A percentile compares a stretch with the other conserved stretches of the same genome.
Evolutionary conservation across 2,888 invertebrate species (phyloP).

Genomic region (Melanotus villosus): DNA sequence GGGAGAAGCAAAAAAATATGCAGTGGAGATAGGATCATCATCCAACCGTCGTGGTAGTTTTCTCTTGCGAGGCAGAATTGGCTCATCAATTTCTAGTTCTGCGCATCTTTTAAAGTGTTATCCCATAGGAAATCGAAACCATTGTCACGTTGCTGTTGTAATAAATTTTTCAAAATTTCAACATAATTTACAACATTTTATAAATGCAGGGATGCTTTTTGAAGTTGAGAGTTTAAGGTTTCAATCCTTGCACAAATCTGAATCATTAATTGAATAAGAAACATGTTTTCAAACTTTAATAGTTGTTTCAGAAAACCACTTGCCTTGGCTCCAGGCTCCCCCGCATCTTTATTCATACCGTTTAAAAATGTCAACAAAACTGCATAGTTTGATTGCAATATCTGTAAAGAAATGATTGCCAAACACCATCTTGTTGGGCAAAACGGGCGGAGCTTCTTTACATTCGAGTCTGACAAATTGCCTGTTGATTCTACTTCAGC

Average conservation of each 20-base stretch:
- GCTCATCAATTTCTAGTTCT: slow-evolving; percentile 3
- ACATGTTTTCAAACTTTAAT: slow-evolving; percentile 2
- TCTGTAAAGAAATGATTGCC: neutral
- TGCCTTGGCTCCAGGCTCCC: slow-evolving; percentile 3
- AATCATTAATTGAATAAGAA: slow-evolving; percentile 4
- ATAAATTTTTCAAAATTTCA: slow-evolving; percentile 5
- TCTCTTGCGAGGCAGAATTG: too few relatives aligned
- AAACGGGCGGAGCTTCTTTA: neutral
- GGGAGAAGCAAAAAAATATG: slow-evolving; percentile 1
- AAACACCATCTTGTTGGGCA: slow-evolving; percentile 5
- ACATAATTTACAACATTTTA: slow-evolving; percentile 4
- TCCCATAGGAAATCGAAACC: too few relatives aligned
- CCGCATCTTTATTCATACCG: slow-evolving; percentile 5
- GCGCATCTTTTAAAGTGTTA: neutral
- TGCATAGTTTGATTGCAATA: slow-evolving; percentile 5
- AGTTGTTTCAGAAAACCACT: slow-evolving; percentile 5
- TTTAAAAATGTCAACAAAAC: slow-evolving; percentile 5
- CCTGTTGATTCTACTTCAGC: neutral
- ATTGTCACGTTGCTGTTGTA: neutral
- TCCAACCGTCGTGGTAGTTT: slow-evolving; percentile 7
- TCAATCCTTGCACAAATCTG: slow-evolving; percentile 1
- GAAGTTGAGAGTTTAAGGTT: slow-evolving; percentile 2
- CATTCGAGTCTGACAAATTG: neutral
- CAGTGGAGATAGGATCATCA: neutral
- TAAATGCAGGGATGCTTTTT: neutral